Base-by-base conservation (phyloP, 2,888 invertebrate species). In the Halocaridina rubra region DNA sequence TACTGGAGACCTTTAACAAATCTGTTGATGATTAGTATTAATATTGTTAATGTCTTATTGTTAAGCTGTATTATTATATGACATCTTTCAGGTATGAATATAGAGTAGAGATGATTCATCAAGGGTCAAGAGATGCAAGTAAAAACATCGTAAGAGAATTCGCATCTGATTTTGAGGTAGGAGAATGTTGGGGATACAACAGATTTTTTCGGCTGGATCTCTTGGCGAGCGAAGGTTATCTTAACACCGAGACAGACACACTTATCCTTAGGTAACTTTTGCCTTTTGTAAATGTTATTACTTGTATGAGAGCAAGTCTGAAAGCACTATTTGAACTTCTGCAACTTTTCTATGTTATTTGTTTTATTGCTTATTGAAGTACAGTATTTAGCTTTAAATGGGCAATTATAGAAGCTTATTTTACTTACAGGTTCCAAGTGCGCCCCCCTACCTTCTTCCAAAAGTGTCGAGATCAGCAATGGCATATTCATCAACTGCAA, bases 141-240 rank as follows among this genome's bases (percentile, higher is more conserved):
- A 92, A 92, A 88, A 97, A 97, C 90, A 97, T 98, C 88, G 96
- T 97, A 29, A 93, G 97, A 53, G 97, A 97, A 92, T 98, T 97
- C 91, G 97, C 97, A 0, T 97, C 97, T 0, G 97, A 97, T 92
- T 98, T 98, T 92, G 97, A 97, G 91, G 96, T 97, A 71, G 97
- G 97, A 61, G 97, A 98, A 92, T 98, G 97, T 90, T 98, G 97
- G 97, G 97, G 97, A 0, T 98, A 97, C 92, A 98, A 98, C 91
- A 93, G 97, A 77, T 98, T 98, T 92, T 97, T 97, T 91, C 92
- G 97, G 57, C 93, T 98, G 78, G 97, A 97, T 92, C 92, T 97
- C 86, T 93, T 98, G 80, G 96, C 96, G 59, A 95, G 95, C 89
- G 97, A 97, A 92, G 97, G 97, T 0, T 98, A 97, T 91, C 93